phyloP scores from a whole-genome alignment of 2,113 vertebrate species.

The Neolamprologus falcicula region DNA sequence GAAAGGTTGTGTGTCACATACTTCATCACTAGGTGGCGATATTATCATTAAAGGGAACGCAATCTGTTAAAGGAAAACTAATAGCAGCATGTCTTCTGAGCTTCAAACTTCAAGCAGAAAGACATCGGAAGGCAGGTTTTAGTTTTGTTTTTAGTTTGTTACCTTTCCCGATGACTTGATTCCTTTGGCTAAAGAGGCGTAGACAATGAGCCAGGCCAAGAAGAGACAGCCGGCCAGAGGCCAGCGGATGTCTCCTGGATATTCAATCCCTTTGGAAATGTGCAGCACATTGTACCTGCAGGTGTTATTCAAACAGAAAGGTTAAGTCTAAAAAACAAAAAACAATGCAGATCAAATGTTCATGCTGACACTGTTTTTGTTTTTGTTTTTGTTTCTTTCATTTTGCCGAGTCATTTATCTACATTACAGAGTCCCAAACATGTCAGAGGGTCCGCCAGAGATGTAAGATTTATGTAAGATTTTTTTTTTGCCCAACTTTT shows the following conservation, averaged over 20 bases:
- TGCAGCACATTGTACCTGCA: slow-evolving; percentile 93
- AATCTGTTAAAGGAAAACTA: neutral
- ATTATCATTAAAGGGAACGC: neutral
- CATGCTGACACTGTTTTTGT: neutral
- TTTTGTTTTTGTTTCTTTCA: neutral
- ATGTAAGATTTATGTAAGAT: neutral
- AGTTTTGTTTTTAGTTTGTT: neutral
- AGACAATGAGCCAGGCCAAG: slow-evolving; percentile 94
- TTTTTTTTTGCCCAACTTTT: neutral
- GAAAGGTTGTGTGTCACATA: neutral
- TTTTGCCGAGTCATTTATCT: neutral
- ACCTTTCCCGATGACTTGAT: slow-evolving; percentile 99
- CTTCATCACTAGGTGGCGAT: neutral
- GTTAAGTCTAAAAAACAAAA: neutral
- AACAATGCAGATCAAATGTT: neutral
- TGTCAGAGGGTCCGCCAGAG: neutral
- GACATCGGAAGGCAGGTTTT: neutral
- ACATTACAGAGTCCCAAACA: neutral
- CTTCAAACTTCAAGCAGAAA: neutral
- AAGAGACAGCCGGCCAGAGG: slow-evolving; percentile 85
- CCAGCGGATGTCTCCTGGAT: slow-evolving; percentile 93
- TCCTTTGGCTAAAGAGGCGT: slow-evolving; percentile 92
- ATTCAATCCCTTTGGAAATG: slow-evolving; percentile 97
- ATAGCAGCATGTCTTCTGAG: neutral
- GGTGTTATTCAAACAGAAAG: neutral